Base-by-base conservation (phyloP, 2,888 invertebrate genomes). In the Patella caerulea region DNA sequence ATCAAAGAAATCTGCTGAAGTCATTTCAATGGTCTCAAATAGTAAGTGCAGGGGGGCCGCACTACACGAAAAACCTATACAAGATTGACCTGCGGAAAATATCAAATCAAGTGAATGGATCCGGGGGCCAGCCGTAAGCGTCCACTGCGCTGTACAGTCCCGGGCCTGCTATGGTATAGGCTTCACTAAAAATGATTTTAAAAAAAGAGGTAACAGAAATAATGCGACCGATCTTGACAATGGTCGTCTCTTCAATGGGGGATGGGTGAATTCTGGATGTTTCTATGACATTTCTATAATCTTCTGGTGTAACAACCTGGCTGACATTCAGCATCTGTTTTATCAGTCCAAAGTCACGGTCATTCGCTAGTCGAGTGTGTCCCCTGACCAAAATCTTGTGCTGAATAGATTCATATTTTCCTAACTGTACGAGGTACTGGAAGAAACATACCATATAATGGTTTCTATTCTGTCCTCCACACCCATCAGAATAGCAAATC, bases 401-500 rank as follows among this genome's bases (percentile, higher is more conserved):
- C n/a, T 65, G 7, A 9, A 65, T 24, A 19, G 65, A n/a, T 65
- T 65, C 12, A 65, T n/a, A 65, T 24, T 19, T 65, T 7, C 24
- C 24, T 65, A 24, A 11, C 65, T 65, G 65, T 65, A 65, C 24
- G 11, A 65, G n/a, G 12, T 24, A 65, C 24, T 65, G 65, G 19
- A 65, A 19, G n/a, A 19, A 7, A n/a, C 65, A 65, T 5, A 65
- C 65, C 11, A 24, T 65, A 2, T 19, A 19, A 65, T 65, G 19
- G 24, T n/a, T 65, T 65, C 65, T 7, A 65, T 65, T 24, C 24
- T 65, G 65, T 65, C 65, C 65, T 24, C 65, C 19, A 65, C 65
- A 65, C 19, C 65, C 65, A 65, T 65, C 65, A n/a, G 65, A 65
- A 65, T 65, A 65, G 24, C n/a, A 65, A 65, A 65, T 65, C n/a